A percentile compares a stretch with the other conserved stretches of the same genome.
Evolutionary conservation across 2,888 invertebrate species (phyloP).

Genomic region (Masnerella sp.): DNA sequence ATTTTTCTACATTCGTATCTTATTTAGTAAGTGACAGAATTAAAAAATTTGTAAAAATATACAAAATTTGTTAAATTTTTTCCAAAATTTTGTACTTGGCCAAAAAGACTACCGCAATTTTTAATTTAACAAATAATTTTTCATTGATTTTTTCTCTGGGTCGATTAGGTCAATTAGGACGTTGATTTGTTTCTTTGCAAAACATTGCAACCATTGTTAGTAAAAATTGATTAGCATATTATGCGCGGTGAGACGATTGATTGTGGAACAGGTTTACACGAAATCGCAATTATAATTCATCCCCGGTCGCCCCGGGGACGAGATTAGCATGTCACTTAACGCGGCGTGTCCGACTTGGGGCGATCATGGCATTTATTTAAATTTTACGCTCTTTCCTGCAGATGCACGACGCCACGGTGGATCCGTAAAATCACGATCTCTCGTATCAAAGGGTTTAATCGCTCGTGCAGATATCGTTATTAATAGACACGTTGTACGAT

Average conservation of each 20-base stretch:
- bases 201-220: conserved; percentile 2
- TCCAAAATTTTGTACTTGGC: too few species aligned
- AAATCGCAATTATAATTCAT: conserved; percentile 65
- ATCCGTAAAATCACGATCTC: conserved; percentile 71
- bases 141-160: too few species aligned
- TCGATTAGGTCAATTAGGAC: too few species aligned
- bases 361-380: conserved; percentile 74
- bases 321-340: conserved; percentile 76
- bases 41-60: too few species aligned
- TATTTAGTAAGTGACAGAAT: too few species aligned
- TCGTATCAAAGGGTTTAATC: conserved; percentile 63
- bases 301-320: conserved; percentile 60
- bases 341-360: conserved; percentile 68
- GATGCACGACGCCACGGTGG: conserved; percentile 65
- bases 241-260: conserved; percentile 46
- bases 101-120: not conserved
- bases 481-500: conserved; percentile 62
- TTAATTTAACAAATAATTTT: not conserved
- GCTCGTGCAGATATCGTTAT: conserved; percentile 55
- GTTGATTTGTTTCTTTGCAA: not conserved
- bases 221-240: conserved; percentile 28
- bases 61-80: too few species aligned
- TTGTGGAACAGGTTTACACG: conserved; percentile 60
- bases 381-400: conserved; percentile 75
- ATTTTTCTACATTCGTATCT: too few species aligned